Percentiles rank a stretch among this genome's conserved stretches.
Conservation (phyloP, 2,797 vertebrate genomes). For the Eidolon dupreanum region DNA sequence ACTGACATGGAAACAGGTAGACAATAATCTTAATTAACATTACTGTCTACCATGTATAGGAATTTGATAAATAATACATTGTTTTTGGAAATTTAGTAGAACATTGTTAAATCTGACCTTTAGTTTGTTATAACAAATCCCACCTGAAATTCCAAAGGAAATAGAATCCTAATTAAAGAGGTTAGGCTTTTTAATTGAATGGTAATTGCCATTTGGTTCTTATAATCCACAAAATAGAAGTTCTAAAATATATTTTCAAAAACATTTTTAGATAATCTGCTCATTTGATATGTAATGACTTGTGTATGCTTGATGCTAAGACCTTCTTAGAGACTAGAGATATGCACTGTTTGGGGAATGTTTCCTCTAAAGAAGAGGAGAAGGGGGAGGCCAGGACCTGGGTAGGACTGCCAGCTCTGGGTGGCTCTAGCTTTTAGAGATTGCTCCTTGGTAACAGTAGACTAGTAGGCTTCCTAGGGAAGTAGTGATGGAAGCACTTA, state of each 20-base stretch:
- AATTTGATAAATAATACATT: slow-evolving; percentile 44
- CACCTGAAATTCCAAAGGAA: slow-evolving; percentile 33
- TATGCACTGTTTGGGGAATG: background rate
- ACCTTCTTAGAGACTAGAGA: background rate
- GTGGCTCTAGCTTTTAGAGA: background rate
- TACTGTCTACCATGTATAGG: background rate
- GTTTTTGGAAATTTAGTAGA: background rate
- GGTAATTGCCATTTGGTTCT: background rate
- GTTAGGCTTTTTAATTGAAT: slow-evolving; percentile 40
- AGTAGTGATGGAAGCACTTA: background rate
- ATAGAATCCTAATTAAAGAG: slow-evolving; percentile 25
- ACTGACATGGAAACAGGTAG: background rate
- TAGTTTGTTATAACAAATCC: slow-evolving; percentile 3
- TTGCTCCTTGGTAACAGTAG: background rate
- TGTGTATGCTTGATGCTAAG: background rate
- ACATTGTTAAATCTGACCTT: slow-evolving; percentile 20
- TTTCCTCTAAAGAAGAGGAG: background rate
- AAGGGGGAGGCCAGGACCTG: background rate
- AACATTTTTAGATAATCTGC: background rate
- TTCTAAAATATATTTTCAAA: background rate
- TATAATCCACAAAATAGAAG: background rate
- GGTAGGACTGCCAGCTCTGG: background rate
- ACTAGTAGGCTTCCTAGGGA: background rate
- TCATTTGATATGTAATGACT: background rate
- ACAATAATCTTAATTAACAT: slow-evolving; percentile 43